Conservation (phyloP, 2,888 invertebrate species). For the Thymelicus acteon region DNA sequence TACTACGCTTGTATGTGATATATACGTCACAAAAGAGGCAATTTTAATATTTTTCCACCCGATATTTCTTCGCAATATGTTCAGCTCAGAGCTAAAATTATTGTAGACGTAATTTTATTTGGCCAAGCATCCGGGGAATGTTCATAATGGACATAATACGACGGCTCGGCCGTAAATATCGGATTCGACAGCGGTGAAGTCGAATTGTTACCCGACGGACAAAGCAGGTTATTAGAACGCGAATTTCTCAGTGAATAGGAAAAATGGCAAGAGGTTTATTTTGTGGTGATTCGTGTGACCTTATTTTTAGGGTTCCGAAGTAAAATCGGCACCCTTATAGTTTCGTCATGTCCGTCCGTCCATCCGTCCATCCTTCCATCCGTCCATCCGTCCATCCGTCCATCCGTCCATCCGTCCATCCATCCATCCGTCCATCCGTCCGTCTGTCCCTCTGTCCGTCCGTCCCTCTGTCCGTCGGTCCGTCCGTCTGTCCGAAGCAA, state of each 20-base stretch:
- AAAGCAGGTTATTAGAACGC: slow-evolving; percentile 4
- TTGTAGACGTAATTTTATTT: slow-evolving; percentile 33
- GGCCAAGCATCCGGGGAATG: slow-evolving; percentile 28
- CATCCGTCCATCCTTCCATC: too few relatives aligned
- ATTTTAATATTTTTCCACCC: slow-evolving; percentile 11
- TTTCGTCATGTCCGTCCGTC: too few relatives aligned
- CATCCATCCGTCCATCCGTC: too few relatives aligned
- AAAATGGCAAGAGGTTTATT: slow-evolving; percentile 7
- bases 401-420: too few relatives aligned
- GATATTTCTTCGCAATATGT: slow-evolving; percentile 7
- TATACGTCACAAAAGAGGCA: background rate
- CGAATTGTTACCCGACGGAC: slow-evolving; percentile 19
- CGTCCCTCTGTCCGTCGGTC: too few relatives aligned
- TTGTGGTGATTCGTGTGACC: background rate
- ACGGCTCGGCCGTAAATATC: slow-evolving; percentile 29
- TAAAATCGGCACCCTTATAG: too few relatives aligned
- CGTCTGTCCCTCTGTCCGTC: too few relatives aligned
- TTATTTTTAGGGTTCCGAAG: too few relatives aligned
- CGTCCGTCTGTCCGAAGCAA: too few relatives aligned
- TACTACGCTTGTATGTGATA: too few relatives aligned
- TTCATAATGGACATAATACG: slow-evolving; percentile 30
- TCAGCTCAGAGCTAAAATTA: slow-evolving; percentile 19
- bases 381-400: too few relatives aligned
- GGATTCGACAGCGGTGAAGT: slow-evolving; percentile 35
- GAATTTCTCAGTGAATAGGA: slow-evolving; percentile 14